phyloP scores from a whole-genome alignment of 2,888 invertebrate genomes.

The Serripes groenlandicus region DNA sequence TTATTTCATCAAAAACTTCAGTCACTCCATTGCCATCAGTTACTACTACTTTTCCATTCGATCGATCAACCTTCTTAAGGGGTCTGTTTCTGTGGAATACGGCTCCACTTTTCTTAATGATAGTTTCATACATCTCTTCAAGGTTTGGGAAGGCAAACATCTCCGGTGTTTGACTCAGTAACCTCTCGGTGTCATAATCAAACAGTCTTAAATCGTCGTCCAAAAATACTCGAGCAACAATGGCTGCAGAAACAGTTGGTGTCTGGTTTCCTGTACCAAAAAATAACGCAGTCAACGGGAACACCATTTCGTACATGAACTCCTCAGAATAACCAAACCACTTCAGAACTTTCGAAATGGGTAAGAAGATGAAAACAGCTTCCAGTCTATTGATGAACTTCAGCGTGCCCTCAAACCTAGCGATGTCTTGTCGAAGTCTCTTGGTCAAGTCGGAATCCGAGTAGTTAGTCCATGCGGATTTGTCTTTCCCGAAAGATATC shows the following conservation, averaged over 20 bases:
- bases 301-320: slow-evolving; percentile 79
- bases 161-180: slow-evolving; percentile 78
- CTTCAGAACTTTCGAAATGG: slow-evolving; percentile 75
- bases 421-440: slow-evolving; percentile 73
- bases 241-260: slow-evolving; percentile 78
- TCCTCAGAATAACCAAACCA: slow-evolving; percentile 78
- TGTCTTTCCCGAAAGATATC: slow-evolving; percentile 79
- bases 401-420: slow-evolving; percentile 72
- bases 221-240: slow-evolving; percentile 79
- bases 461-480: slow-evolving; percentile 79
- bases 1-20: slow-evolving; percentile 76
- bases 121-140: slow-evolving; percentile 76
- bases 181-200: slow-evolving; percentile 75
- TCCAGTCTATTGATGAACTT: slow-evolving; percentile 76
- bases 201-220: slow-evolving; percentile 79
- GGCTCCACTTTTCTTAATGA: slow-evolving; percentile 66
- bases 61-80: slow-evolving; percentile 64
- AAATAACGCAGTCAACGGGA: slow-evolving; percentile 79
- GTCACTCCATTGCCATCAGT: slow-evolving; percentile 64
- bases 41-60: slow-evolving; percentile 67
- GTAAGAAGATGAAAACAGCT: slow-evolving; percentile 76
- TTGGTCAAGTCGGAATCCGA: slow-evolving; percentile 72
- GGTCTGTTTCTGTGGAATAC: slow-evolving; percentile 67
- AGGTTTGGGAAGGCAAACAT: slow-evolving; percentile 81
- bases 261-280: slow-evolving; percentile 82